A percentile compares a stretch with the other conserved stretches of the same genome.
These are phyloP conservation scores for Sarcophaga bullata DNA, from an alignment of 1,140 invertebrate species.

Conservation along the genomic window DNA sequence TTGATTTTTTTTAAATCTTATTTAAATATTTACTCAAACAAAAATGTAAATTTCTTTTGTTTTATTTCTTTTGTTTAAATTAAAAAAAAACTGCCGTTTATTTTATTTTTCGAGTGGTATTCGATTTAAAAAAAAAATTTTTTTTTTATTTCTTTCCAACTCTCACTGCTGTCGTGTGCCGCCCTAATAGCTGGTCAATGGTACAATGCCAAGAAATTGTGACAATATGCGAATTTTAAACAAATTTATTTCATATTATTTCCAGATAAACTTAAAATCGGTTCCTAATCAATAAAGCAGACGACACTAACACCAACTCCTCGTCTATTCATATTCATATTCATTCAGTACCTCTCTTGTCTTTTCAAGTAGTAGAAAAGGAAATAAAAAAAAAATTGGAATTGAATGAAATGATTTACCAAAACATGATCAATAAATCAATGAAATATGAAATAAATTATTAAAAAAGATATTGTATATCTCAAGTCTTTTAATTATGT, in stretches of 20 bases:
- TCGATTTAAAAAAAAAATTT: too few species aligned
- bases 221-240: conserved; percentile 65
- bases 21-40: background rate
- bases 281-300: conserved; percentile 30
- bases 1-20: too few species aligned
- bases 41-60: conserved; percentile 2
- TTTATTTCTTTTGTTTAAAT: background rate
- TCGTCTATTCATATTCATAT: background rate
- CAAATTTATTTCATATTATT: conserved; percentile 32
- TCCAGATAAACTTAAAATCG: background rate
- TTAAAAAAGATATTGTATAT: too few species aligned
- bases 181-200: conserved; percentile 43
- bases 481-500: too few species aligned
- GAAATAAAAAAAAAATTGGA: conserved; percentile 20
- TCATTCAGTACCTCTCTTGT: background rate
- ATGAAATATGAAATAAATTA: background rate
- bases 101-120: background rate
- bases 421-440: conserved; percentile 28
- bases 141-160: background rate
- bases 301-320: conserved; percentile 49
- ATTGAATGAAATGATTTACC: conserved; percentile 40
- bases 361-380: background rate
- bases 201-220: conserved; percentile 64
- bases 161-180: conserved; percentile 27
- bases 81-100: background rate